A percentile compares a stretch with the other conserved stretches of the same genome.
These are phyloP conservation scores for Andrena marginata DNA, from an alignment of 2,888 invertebrate species.

Conservation along the genomic window DNA sequence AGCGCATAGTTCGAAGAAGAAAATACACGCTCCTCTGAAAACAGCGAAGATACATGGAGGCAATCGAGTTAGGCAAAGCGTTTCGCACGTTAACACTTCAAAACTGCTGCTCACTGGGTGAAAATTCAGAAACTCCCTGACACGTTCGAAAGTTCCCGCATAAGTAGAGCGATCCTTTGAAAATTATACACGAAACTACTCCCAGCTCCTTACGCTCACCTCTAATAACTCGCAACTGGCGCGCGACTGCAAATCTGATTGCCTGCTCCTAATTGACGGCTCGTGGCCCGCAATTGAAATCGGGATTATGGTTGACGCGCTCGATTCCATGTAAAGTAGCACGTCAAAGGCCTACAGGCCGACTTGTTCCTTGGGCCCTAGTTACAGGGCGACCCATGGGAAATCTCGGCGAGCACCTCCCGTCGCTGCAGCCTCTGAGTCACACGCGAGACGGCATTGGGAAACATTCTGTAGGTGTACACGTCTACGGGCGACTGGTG, in stretches of 20 bases:
- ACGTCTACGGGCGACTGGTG: constrained; percentile 51
- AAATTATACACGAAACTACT: constrained; percentile 15
- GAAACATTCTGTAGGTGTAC: constrained; percentile 55
- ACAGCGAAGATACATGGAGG: neutral
- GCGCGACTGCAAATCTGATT: constrained; percentile 18
- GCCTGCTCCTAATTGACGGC: constrained; percentile 24
- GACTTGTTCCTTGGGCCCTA: constrained; percentile 48
- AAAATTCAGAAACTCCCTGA: neutral
- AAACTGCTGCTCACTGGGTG: neutral
- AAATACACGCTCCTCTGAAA: too few relatives aligned
- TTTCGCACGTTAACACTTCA: neutral
- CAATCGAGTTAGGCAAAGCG: neutral
- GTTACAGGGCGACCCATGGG: constrained; percentile 63
- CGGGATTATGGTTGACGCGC: constrained; percentile 19
- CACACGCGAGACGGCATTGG: constrained; percentile 51
- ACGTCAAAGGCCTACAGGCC: constrained; percentile 57
- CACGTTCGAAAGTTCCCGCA: neutral
- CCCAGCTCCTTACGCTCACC: neutral
- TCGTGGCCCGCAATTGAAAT: constrained; percentile 33
- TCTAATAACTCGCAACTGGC: neutral
- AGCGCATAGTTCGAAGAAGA: too few relatives aligned
- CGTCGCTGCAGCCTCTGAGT: constrained; percentile 29
- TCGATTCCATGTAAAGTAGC: constrained; percentile 41
- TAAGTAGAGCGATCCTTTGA: constrained; percentile 6
- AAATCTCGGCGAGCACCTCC: constrained; percentile 64